Percentiles rank a stretch among this genome's conserved stretches.
These are phyloP conservation scores for Uloborus plumipes DNA, from an alignment of 2,888 invertebrate species.

Conservation along the genomic window DNA sequence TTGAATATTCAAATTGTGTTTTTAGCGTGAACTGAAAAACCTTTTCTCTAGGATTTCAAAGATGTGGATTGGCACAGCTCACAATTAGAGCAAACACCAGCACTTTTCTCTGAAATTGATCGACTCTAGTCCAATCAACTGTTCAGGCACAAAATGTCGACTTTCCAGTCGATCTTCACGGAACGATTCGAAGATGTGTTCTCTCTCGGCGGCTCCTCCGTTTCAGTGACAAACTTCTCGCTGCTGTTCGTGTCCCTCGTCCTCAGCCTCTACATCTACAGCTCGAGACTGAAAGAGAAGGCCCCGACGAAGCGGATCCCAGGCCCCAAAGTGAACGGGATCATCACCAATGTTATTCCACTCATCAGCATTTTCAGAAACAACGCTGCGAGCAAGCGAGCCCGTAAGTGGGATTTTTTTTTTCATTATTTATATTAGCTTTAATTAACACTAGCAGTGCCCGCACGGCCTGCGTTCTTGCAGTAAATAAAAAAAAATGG, in stretches of 20 bases:
- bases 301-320: slow-evolving; percentile 18
- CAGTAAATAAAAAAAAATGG: no score
- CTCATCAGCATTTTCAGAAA: slow-evolving; percentile 48
- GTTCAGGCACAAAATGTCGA: background rate
- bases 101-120: no score
- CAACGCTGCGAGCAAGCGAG: slow-evolving; percentile 43
- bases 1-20: no score
- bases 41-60: no score
- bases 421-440: no score
- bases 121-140: no score
- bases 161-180: background rate
- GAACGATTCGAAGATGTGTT: slow-evolving; percentile 15
- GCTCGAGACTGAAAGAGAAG: slow-evolving; percentile 8
- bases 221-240: slow-evolving; percentile 10
- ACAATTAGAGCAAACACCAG: no score
- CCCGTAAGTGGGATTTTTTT: slow-evolving; percentile 25
- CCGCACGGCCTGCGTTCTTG: no score
- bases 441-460: no score
- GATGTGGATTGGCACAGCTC: no score
- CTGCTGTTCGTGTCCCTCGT: background rate
- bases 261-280: slow-evolving; percentile 10
- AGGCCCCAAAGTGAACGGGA: slow-evolving; percentile 46
- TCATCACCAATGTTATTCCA: slow-evolving; percentile 40
- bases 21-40: no score
- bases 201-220: background rate